Evolutionary conservation across 1,140 invertebrate species (phyloP).

Genomic region (Leguminivora glycinivorella): DNA sequence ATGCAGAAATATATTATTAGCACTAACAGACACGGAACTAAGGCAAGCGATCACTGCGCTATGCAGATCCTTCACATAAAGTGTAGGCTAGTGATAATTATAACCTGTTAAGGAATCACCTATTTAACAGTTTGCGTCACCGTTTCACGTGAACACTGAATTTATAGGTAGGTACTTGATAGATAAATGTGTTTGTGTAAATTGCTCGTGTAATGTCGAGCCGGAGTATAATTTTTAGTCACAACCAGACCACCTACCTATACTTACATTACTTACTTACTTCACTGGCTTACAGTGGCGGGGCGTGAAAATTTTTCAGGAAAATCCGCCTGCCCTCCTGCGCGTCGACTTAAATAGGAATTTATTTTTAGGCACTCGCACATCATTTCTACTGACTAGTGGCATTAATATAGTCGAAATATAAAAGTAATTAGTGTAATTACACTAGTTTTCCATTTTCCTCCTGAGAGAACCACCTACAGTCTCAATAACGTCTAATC

Average conservation of each 20-base stretch:
- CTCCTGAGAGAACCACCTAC: too few relatives aligned
- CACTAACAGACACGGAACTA: not conserved
- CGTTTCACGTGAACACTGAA: slow-evolving; percentile 14
- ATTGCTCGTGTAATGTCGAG: not conserved
- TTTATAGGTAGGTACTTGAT: slow-evolving; percentile 8
- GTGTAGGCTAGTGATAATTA: slow-evolving; percentile 13
- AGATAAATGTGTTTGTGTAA: slow-evolving; percentile 20
- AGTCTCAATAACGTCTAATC: too few relatives aligned
- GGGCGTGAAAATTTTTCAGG: too few relatives aligned
- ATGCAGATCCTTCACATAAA: slow-evolving; percentile 1
- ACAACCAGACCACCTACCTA: not conserved
- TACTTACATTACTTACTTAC: too few relatives aligned
- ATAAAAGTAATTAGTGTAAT: too few relatives aligned
- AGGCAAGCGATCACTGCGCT: not conserved
- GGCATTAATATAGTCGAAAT: too few relatives aligned
- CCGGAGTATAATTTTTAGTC: not conserved
- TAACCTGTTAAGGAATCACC: not conserved
- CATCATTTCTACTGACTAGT: too few relatives aligned
- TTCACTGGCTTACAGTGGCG: too few relatives aligned
- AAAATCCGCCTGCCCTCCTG: too few relatives aligned
- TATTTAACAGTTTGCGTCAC: slow-evolving; percentile 18
- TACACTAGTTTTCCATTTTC: too few relatives aligned
- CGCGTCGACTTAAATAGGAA: too few relatives aligned
- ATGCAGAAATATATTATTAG: slow-evolving; percentile 14
- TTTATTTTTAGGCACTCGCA: too few relatives aligned